A percentile compares a stretch with the other conserved stretches of the same genome.
These are phyloP conservation scores for Rhinoraja longicauda DNA, from an alignment of 2,797 vertebrate genomes.

Conservation along the genomic window DNA sequence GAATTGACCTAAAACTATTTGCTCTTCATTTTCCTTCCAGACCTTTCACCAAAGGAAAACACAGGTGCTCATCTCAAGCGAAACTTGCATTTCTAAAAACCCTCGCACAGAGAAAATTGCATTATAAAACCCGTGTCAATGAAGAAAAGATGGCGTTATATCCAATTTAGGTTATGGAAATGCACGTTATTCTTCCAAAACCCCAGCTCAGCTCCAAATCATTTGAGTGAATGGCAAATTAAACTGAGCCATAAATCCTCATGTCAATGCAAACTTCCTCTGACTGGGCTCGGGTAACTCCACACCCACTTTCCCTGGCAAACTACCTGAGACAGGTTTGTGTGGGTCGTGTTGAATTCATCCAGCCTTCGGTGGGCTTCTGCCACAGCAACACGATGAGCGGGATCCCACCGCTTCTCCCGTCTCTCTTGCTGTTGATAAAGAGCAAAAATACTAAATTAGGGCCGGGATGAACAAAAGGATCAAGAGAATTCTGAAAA, in stretches of 20 bases:
- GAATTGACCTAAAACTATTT: too few species aligned
- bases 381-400: constrained; percentile 79
- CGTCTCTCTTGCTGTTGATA: constrained; percentile 84
- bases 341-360: constrained; percentile 78
- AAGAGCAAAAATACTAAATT: neutral
- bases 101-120: too few species aligned
- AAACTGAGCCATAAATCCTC: neutral
- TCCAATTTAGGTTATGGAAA: too few species aligned
- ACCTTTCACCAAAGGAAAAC: neutral
- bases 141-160: too few species aligned
- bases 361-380: constrained; percentile 83
- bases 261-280: neutral
- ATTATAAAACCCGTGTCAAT: too few species aligned
- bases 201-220: neutral
- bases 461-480: neutral
- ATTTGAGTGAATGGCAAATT: neutral
- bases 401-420: constrained; percentile 92
- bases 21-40: neutral
- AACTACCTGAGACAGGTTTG: constrained; percentile 73
- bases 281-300: neutral
- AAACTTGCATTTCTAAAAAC: too few species aligned
- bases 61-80: too few species aligned
- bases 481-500: neutral
- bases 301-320: neutral
- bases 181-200: neutral